These are phyloP conservation scores for Tyria jacobaeae DNA, from an alignment of 2,888 invertebrate genomes.

Conservation along the genomic window DNA sequence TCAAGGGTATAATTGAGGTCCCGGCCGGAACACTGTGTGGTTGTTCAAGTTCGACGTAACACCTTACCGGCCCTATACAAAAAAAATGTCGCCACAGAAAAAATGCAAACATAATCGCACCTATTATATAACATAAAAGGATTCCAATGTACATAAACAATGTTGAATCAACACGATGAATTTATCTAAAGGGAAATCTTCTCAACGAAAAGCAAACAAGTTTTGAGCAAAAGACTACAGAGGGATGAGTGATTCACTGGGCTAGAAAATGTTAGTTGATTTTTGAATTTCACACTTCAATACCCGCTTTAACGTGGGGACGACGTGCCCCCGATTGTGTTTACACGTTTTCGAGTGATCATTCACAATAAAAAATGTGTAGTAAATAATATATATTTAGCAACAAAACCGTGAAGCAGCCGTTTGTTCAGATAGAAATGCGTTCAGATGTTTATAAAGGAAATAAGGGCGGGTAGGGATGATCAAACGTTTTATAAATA, in stretches of 20 bases:
- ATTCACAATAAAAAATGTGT: constrained; percentile 43
- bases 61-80: no score
- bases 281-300: constrained; percentile 83
- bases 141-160: constrained; percentile 79
- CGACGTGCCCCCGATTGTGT: constrained; percentile 60
- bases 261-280: constrained; percentile 85
- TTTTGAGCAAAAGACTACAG: constrained; percentile 73
- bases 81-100: constrained; percentile 43
- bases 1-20: no score
- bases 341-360: constrained; percentile 57
- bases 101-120: constrained; percentile 62
- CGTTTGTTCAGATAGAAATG: constrained; percentile 40
- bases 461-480: constrained; percentile 22
- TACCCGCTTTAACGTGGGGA: constrained; percentile 68
- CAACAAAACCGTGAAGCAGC: constrained; percentile 34
- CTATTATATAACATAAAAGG: no score
- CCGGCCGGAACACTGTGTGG: no score
- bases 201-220: constrained; percentile 77
- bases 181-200: constrained; percentile 80
- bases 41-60: no score
- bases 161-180: constrained; percentile 79
- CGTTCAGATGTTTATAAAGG: constrained; percentile 29
- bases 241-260: constrained; percentile 79
- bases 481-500: constrained; percentile 36
- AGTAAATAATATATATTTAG: constrained; percentile 35